Percentiles rank a stretch among this genome's conserved stretches.
phyloP scores from a whole-genome alignment of 2,113 vertebrate genomes.

The Larimichthys crocea region DNA sequence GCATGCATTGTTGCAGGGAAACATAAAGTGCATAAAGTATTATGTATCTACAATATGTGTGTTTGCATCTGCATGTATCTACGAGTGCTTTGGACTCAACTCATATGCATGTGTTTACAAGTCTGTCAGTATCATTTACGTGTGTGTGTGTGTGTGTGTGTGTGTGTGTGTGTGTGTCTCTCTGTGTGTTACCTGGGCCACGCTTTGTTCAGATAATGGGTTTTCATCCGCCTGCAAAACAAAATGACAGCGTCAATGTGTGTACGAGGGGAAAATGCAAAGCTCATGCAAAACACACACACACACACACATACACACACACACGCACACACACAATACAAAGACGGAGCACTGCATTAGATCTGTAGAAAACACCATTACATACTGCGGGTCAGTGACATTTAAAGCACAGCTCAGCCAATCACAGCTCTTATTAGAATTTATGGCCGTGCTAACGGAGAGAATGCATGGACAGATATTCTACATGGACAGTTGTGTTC shows the following conservation, averaged over 20 bases:
- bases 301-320: neutral
- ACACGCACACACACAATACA: neutral
- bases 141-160: conserved; percentile 1
- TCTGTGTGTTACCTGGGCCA: conserved; percentile 84
- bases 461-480: neutral
- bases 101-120: neutral
- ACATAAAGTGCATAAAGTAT: neutral
- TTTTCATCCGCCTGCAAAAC: conserved; percentile 83
- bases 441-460: neutral
- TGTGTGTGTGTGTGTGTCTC: neutral
- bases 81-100: too few species aligned
- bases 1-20: neutral
- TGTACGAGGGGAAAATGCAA: neutral
- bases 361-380: neutral
- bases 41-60: neutral
- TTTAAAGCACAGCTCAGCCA: conserved; percentile 7
- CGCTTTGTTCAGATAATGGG: conserved; percentile 86
- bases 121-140: neutral
- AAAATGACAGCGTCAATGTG: conserved; percentile 21
- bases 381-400: neutral
- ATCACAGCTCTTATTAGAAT: neutral
- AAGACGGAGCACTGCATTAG: neutral
- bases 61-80: neutral
- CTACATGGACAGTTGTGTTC: neutral
- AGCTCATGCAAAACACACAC: neutral